phyloP scores from a whole-genome alignment of 2,888 invertebrate genomes.

The Microctonus hyperodae region DNA sequence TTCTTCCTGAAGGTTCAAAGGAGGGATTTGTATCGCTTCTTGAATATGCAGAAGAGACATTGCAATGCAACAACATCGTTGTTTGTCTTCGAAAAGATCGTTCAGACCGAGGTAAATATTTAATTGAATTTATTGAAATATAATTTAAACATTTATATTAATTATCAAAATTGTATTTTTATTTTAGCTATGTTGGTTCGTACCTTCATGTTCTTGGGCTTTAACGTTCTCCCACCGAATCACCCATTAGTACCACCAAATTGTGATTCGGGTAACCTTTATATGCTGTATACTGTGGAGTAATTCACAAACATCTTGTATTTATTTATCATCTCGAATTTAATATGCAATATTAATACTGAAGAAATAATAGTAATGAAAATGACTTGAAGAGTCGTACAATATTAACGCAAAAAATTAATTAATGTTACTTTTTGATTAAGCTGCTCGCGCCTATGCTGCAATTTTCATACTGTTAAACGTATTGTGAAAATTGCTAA shows the following conservation, averaged over 20 bases:
- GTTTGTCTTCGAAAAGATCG: constrained; percentile 85
- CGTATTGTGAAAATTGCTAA: constrained; percentile 39
- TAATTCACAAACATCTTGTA: constrained; percentile 52
- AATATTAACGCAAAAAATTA: constrained; percentile 20
- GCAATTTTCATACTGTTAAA: constrained; percentile 38
- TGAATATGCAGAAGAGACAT: constrained; percentile 94
- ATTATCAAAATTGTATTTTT: constrained; percentile 23
- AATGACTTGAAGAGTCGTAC: background rate
- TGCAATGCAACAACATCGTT: constrained; percentile 81
- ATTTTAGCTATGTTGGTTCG: constrained; percentile 81
- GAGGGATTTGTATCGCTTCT: constrained; percentile 93
- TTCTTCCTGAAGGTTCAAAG: constrained; percentile 91
- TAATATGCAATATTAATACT: constrained; percentile 27
- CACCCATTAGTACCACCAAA: constrained; percentile 77
- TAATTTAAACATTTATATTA: background rate
- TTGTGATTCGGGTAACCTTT: constrained; percentile 70
- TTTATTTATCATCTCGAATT: constrained; percentile 51
- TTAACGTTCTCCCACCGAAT: constrained; percentile 84
- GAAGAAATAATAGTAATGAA: constrained; percentile 4
- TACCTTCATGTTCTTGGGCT: constrained; percentile 97
- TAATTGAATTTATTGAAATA: background rate
- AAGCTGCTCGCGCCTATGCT: constrained; percentile 45
- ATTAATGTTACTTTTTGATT: constrained; percentile 39
- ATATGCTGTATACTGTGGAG: constrained; percentile 69
- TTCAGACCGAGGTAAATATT: constrained; percentile 73